These are phyloP conservation scores for Syngnathus typhle DNA, from an alignment of 2,113 vertebrate species.

Conservation along the genomic window DNA sequence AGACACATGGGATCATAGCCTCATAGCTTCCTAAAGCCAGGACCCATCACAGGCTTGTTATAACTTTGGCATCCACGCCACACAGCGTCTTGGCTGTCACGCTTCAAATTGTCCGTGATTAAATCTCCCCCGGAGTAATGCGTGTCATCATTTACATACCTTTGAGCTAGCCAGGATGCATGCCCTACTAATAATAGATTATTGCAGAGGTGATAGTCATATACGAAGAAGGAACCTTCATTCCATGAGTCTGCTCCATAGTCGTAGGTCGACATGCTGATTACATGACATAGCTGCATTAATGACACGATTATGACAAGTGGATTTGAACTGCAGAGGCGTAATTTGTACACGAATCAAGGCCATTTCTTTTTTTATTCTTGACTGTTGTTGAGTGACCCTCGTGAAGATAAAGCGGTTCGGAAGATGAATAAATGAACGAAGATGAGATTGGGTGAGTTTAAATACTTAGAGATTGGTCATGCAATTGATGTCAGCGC, in stretches of 20 bases:
- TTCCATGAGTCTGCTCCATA: neutral
- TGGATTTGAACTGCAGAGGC: too few relatives aligned
- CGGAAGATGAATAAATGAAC: too few relatives aligned
- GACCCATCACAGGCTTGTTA: slow-evolving; percentile 14
- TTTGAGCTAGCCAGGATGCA: neutral
- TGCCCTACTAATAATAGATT: slow-evolving; percentile 6
- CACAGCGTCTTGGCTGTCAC: neutral
- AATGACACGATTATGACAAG: too few relatives aligned
- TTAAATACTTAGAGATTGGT: too few relatives aligned
- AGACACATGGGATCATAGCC: neutral
- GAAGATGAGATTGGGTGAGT: too few relatives aligned
- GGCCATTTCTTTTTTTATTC: too few relatives aligned
- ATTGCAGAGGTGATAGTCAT: slow-evolving; percentile 8
- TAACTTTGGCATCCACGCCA: slow-evolving; percentile 28
- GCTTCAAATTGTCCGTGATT: neutral
- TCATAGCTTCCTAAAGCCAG: slow-evolving; percentile 10
- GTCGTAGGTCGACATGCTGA: neutral
- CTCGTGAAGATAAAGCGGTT: too few relatives aligned
- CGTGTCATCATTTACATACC: neutral
- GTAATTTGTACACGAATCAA: too few relatives aligned
- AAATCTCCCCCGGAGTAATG: slow-evolving; percentile 7
- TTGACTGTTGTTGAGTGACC: too few relatives aligned
- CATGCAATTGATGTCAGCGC: too few relatives aligned
- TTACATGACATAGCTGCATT: too few relatives aligned
- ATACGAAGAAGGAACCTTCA: too few relatives aligned